A percentile compares a stretch with the other conserved stretches of the same genome.
Conservation (phyloP, 2,888 invertebrate species). For the Heliconius sara region DNA sequence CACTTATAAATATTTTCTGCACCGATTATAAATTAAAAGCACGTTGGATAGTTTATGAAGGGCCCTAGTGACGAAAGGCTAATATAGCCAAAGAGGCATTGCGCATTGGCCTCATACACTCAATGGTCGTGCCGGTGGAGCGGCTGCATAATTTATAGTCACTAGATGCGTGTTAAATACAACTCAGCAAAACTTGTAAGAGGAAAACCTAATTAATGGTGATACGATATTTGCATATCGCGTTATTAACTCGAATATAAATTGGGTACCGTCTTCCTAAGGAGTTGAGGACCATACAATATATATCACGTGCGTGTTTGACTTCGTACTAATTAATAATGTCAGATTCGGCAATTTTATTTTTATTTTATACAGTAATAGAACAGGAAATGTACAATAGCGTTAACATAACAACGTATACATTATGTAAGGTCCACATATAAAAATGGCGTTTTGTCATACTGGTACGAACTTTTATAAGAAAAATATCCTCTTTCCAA, state of each 20-base stretch:
- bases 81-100: slow-evolving; percentile 50
- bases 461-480: too few relatives aligned
- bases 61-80: slow-evolving; percentile 49
- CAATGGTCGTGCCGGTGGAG: slow-evolving; percentile 47
- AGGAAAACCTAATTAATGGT: slow-evolving; percentile 32
- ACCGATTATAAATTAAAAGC: slow-evolving; percentile 48
- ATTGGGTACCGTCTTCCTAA: background rate
- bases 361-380: too few relatives aligned
- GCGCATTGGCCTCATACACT: slow-evolving; percentile 51
- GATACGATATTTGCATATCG: slow-evolving; percentile 27
- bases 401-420: too few relatives aligned
- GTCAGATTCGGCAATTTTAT: background rate
- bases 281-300: background rate
- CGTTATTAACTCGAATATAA: slow-evolving; percentile 23
- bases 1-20: slow-evolving; percentile 42
- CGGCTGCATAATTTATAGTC: slow-evolving; percentile 50
- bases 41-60: slow-evolving; percentile 46
- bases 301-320: background rate
- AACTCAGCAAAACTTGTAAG: slow-evolving; percentile 45
- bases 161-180: slow-evolving; percentile 47
- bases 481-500: too few relatives aligned
- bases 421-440: too few relatives aligned
- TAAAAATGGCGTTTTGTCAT: too few relatives aligned
- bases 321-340: background rate
- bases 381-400: too few relatives aligned